These are phyloP conservation scores for Temnopleurus reevesii DNA, from an alignment of 53 echinoderm and acorn worm genomes.

Conservation along the genomic window DNA sequence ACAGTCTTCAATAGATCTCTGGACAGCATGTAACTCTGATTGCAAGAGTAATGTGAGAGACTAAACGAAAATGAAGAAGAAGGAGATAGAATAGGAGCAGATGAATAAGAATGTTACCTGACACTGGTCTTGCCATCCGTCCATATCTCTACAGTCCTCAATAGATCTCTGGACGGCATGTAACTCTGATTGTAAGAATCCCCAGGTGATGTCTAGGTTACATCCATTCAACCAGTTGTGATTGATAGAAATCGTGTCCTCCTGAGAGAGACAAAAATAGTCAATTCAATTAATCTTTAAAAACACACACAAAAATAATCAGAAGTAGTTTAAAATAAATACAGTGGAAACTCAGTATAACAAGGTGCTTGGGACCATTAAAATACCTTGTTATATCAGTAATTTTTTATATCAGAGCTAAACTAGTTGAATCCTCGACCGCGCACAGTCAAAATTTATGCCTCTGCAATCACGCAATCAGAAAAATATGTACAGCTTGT, in stretches of 20 bases:
- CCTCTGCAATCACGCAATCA: no score
- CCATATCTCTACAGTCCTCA: constrained; percentile 88
- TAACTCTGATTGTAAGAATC: constrained; percentile 80
- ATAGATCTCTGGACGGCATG: constrained; percentile 75
- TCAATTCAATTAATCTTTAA: no score
- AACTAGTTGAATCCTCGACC: no score
- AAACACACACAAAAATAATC: no score
- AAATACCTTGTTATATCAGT: no score
- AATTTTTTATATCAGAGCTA: no score
- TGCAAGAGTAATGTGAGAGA: constrained; percentile 23
- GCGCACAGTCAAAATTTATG: no score
- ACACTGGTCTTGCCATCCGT: constrained; percentile 88
- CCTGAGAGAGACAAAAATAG: constrained; percentile 73
- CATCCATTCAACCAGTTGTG: constrained; percentile 98
- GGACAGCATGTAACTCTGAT: constrained; percentile 66
- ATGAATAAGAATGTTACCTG: constrained; percentile 73
- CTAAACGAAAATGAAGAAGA: background rate
- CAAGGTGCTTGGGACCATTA: no score
- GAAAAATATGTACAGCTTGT: no score
- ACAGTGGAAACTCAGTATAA: no score
- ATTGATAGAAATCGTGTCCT: constrained; percentile 97
- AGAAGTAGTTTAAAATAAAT: no score
- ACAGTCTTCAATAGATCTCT: constrained; percentile 82
- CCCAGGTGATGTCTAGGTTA: constrained; percentile 79
- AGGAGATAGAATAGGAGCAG: background rate